A percentile compares a stretch with the other conserved stretches of the same genome.
Evolutionary conservation across 2,113 vertebrate genomes (phyloP).

Genomic region (Anguilla rostrata): DNA sequence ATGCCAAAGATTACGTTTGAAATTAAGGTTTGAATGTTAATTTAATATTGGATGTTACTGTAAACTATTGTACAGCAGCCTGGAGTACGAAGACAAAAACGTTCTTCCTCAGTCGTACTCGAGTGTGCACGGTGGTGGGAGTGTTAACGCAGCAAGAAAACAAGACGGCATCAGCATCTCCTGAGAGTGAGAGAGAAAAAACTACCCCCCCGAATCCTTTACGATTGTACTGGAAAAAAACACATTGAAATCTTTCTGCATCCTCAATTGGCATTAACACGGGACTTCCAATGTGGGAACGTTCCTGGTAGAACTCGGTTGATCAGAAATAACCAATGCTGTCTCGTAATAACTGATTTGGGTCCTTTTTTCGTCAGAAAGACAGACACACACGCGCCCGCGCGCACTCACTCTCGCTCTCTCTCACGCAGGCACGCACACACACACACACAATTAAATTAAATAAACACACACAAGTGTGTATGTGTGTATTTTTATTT

Average conservation of each 20-base stretch:
- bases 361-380: no score
- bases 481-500: no score
- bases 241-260: conserved; percentile 1
- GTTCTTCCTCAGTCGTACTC: not conserved
- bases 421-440: no score
- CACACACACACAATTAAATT: no score
- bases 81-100: conserved; percentile 12
- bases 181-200: not conserved
- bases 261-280: not conserved
- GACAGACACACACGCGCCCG: no score
- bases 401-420: no score
- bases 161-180: conserved; percentile 32
- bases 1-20: not conserved
- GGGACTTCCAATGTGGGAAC: not conserved
- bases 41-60: not conserved
- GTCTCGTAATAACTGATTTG: not conserved
- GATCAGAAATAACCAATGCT: not conserved
- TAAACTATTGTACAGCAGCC: conserved; percentile 14
- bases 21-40: not conserved
- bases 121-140: conserved; percentile 6
- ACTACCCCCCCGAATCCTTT: conserved; percentile 16
- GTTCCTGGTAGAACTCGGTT: not conserved
- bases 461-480: no score
- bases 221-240: conserved; percentile 9
- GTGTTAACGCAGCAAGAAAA: conserved; percentile 34